Percentiles rank a stretch among this genome's conserved stretches.
Conservation (phyloP, 2,888 invertebrate genomes). For the Eurytoma californica region DNA sequence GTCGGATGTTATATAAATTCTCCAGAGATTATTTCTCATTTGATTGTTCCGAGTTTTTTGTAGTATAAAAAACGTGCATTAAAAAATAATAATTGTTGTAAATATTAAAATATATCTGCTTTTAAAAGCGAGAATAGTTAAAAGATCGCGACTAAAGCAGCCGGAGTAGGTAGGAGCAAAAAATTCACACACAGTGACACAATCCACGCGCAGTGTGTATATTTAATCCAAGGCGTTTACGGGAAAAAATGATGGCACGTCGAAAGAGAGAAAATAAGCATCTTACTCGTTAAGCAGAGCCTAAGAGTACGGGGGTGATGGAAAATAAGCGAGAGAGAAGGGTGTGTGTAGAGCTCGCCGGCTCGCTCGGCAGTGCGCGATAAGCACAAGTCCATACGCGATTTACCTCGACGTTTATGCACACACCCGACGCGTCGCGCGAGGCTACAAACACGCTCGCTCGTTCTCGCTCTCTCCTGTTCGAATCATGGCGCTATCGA, state of each 20-base stretch:
- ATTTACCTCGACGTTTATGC: constrained; percentile 51
- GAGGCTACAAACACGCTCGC: background rate
- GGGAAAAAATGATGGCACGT: background rate
- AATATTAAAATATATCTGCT: too few species aligned
- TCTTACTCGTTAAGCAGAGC: constrained; percentile 43
- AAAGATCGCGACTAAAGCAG: too few species aligned
- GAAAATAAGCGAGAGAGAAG: background rate
- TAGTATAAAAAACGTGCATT: background rate
- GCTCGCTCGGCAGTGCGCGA: constrained; percentile 12
- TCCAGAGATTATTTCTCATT: too few species aligned
- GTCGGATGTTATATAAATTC: too few species aligned
- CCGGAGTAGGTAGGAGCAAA: too few species aligned
- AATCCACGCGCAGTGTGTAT: too few species aligned
- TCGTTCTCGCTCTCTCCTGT: constrained; percentile 12
- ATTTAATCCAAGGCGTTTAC: constrained; percentile 17
- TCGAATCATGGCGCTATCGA: constrained; percentile 55
- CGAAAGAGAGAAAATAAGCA: background rate
- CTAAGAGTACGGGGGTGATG: constrained; percentile 2
- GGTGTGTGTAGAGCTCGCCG: constrained; percentile 21
- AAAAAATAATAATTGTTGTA: too few species aligned
- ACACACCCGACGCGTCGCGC: constrained; percentile 10
- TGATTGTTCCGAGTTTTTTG: background rate
- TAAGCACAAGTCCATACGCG: constrained; percentile 42
- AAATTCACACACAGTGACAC: too few species aligned
- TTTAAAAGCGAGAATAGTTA: too few species aligned